Evolutionary conservation across 2,888 invertebrate species (phyloP).

Genomic region (Sceliomorpha sp.): DNA sequence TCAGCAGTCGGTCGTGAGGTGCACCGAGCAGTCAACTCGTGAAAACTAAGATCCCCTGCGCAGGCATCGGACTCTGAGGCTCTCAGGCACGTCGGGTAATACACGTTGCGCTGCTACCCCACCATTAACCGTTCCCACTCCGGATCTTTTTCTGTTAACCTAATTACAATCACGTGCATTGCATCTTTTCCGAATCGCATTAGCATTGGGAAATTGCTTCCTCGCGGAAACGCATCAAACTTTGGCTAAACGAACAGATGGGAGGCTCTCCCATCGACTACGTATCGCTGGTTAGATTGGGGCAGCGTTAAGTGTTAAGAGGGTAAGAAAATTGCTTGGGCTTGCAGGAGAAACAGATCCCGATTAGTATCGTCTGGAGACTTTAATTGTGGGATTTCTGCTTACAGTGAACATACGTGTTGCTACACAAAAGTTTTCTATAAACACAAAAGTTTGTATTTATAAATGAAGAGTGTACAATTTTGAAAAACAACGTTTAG

Average conservation of each 20-base stretch:
- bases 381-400: no score
- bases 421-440: no score
- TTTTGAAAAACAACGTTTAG: no score
- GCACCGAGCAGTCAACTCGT: conserved; percentile 72
- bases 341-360: no score
- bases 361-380: no score
- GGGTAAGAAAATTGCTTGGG: no score
- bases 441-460: no score
- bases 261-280: no score
- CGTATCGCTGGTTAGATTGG: no score
- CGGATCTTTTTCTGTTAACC: conserved; percentile 38
- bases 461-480: no score
- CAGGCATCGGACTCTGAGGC: conserved; percentile 47
- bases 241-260: not conserved
- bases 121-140: conserved; percentile 44
- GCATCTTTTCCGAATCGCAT: conserved; percentile 24
- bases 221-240: not conserved
- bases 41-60: conserved; percentile 62
- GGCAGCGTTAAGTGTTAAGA: no score
- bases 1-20: conserved; percentile 57
- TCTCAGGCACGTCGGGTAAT: conserved; percentile 41
- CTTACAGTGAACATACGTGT: no score
- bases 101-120: conserved; percentile 48
- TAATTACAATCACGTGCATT: conserved; percentile 34
- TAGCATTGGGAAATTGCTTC: conserved; percentile 10